phyloP scores from a whole-genome alignment of 1,140 invertebrate genomes.

The Temnothorax longispinosus region DNA sequence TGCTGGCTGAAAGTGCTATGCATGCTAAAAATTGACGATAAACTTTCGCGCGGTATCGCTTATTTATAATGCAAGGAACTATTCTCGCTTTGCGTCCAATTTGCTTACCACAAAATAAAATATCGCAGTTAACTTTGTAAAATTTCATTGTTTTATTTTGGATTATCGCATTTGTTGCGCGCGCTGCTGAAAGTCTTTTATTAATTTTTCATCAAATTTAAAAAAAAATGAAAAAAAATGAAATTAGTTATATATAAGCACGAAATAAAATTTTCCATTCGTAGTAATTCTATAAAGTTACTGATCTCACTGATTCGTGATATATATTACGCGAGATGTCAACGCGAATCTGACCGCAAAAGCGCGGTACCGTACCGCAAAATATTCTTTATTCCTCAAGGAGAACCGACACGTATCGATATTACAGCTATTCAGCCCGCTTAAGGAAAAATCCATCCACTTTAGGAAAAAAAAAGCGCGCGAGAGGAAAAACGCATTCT shows the following conservation, averaged over 20 bases:
- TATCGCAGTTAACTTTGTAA: neutral
- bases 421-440: neutral
- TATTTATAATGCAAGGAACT: neutral
- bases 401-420: neutral
- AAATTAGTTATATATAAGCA: neutral
- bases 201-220: neutral
- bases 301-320: neutral
- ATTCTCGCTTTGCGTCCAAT: neutral
- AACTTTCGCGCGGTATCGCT: neutral
- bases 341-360: neutral
- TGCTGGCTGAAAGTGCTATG: neutral
- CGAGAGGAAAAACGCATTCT: neutral
- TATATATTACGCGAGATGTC: neutral
- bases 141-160: neutral
- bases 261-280: neutral
- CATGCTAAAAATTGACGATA: slow-evolving; percentile 18
- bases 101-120: neutral
- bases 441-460: neutral
- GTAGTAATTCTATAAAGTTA: neutral
- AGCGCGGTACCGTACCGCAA: neutral
- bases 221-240: too few species aligned
- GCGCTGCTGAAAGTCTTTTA: neutral
- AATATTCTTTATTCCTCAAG: slow-evolving; percentile 29
- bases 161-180: neutral
- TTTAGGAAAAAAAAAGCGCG: neutral